Evolutionary conservation across 2,113 vertebrate species (phyloP).

Genomic region (Rhinolophus ferrumequinum): DNA sequence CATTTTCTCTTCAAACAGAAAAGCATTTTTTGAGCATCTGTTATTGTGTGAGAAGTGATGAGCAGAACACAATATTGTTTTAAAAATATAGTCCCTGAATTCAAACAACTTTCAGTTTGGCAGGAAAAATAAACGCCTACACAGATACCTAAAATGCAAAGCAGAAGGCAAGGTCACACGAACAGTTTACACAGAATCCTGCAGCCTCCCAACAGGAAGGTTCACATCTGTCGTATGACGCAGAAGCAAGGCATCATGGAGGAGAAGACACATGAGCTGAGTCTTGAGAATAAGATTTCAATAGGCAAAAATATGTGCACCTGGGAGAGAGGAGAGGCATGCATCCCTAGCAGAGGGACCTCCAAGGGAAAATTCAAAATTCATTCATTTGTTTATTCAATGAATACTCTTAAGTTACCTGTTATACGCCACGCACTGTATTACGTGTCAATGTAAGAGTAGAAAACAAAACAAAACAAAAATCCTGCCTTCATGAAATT

Average conservation of each 20-base stretch:
- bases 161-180: neutral
- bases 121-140: neutral
- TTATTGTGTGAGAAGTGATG: neutral
- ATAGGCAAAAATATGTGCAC: neutral
- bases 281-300: neutral
- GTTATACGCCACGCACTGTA: neutral
- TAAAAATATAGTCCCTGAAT: neutral
- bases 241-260: neutral
- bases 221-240: neutral
- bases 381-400: neutral
- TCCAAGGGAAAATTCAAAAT: neutral
- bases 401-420: neutral
- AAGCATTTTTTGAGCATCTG: neutral
- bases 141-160: neutral
- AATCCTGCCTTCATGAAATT: neutral
- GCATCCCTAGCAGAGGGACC: neutral
- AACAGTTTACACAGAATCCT: neutral
- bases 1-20: neutral
- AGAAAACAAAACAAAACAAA: constrained; percentile 26
- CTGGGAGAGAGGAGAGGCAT: neutral
- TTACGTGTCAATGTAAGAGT: neutral
- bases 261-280: neutral
- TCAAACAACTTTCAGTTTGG: constrained; percentile 1
- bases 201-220: neutral
- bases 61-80: neutral